Percentiles rank a stretch among this genome's conserved stretches.
These are phyloP conservation scores for Argyresthia goedartella DNA, from an alignment of 2,888 invertebrate species.

Conservation along the genomic window DNA sequence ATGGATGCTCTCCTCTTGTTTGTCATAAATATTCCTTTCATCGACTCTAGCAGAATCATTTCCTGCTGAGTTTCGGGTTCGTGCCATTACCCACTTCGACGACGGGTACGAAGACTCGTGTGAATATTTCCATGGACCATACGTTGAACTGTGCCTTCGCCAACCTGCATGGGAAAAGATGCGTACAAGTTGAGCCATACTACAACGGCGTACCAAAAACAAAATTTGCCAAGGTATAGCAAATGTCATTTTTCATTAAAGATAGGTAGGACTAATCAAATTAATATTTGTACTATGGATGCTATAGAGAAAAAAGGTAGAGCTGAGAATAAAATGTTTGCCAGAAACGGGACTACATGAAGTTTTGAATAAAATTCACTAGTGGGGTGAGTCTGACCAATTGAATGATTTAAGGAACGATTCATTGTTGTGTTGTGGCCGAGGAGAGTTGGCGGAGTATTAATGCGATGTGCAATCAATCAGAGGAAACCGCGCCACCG, in stretches of 20 bases:
- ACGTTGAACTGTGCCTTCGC: no score
- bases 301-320: no score
- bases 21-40: slow-evolving; percentile 9
- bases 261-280: no score
- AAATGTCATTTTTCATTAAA: no score
- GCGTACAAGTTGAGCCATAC: no score
- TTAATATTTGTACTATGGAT: no score
- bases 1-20: slow-evolving; percentile 1
- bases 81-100: background rate
- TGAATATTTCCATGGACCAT: no score
- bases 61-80: slow-evolving; percentile 3
- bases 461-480: slow-evolving; percentile 7
- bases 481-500: background rate
- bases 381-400: slow-evolving; percentile 4
- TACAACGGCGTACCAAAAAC: no score
- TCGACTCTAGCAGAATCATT: slow-evolving; percentile 8
- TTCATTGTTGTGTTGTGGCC: background rate
- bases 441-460: slow-evolving; percentile 5
- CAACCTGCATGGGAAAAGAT: no score
- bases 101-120: background rate
- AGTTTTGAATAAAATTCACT: background rate
- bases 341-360: background rate
- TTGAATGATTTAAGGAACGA: background rate
- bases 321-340: no score
- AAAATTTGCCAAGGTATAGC: no score